A percentile compares a stretch with the other conserved stretches of the same genome.
Conservation (phyloP, 2,113 vertebrate species). For the Nansenia antarctica region DNA sequence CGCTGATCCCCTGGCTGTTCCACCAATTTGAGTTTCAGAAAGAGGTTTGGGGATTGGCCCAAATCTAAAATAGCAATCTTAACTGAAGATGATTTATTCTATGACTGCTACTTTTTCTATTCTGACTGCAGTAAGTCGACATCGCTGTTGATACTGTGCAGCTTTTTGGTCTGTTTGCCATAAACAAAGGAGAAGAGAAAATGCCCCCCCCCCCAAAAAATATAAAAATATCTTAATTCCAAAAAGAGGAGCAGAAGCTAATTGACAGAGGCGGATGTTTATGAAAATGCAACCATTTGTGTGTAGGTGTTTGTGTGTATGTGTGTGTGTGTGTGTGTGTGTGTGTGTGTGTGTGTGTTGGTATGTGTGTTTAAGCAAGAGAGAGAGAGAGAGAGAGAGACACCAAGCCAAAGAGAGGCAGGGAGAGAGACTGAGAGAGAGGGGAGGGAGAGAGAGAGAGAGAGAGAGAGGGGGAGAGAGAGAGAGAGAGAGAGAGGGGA, state of each 20-base stretch:
- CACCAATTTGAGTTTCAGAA: slow-evolving; percentile 51
- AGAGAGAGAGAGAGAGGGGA: not conserved
- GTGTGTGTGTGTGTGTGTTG: slow-evolving; percentile 27
- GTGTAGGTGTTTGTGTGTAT: slow-evolving; percentile 38
- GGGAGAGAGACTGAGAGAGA: not conserved
- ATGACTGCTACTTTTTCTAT: slow-evolving; percentile 21
- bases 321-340: slow-evolving; percentile 37
- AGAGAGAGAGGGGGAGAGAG: not conserved
- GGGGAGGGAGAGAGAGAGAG: not conserved
- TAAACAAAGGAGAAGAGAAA: slow-evolving; percentile 60
- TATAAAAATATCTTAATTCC: slow-evolving; percentile 62
- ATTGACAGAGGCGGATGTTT: slow-evolving; percentile 71
- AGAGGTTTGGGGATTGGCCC: slow-evolving; percentile 50
- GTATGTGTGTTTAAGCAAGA: slow-evolving; percentile 47
- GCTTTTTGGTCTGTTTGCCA: slow-evolving; percentile 52
- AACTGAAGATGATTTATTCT: slow-evolving; percentile 56
- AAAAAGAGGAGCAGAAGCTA: slow-evolving; percentile 60
- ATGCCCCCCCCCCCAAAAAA: slow-evolving; percentile 53
- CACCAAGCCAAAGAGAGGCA: slow-evolving; percentile 22
- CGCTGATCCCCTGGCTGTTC: slow-evolving; percentile 56
- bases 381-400: slow-evolving; percentile 29
- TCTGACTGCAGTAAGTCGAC: slow-evolving; percentile 48
- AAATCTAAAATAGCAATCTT: slow-evolving; percentile 63
- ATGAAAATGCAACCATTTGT: slow-evolving; percentile 43
- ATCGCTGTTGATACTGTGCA: slow-evolving; percentile 66